A percentile compares a stretch with the other conserved stretches of the same genome.
Evolutionary conservation across 2,888 invertebrate genomes (phyloP).

Genomic region (Amphimallon solstitiale): DNA sequence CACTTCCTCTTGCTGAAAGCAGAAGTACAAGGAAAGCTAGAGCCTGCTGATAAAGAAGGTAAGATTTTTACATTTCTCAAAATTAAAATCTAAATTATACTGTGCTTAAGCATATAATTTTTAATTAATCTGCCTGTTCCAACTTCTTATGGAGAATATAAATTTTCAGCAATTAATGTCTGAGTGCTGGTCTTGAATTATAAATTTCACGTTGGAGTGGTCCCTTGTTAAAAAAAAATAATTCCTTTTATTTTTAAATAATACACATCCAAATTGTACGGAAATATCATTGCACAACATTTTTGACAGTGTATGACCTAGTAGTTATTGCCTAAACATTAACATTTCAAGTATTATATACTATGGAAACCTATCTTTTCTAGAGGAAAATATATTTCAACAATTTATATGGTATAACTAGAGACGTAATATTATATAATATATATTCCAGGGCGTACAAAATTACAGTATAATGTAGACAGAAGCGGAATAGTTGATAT

Average conservation of each 20-base stretch:
- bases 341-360: no score
- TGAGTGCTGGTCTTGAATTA: conserved; percentile 30
- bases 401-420: no score
- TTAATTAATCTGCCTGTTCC: conserved; percentile 46
- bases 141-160: conserved; percentile 43
- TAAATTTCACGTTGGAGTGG: conserved; percentile 13
- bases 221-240: conserved; percentile 20
- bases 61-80: conserved; percentile 41
- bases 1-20: conserved; percentile 13
- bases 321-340: no score
- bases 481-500: no score
- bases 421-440: no score
- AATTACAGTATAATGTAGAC: no score
- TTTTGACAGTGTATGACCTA: no score
- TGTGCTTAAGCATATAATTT: conserved; percentile 44
- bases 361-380: no score
- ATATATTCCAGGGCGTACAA: no score
- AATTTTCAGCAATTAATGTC: conserved; percentile 44
- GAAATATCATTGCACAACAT: no score
- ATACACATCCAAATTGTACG: no score
- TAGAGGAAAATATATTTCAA: no score
- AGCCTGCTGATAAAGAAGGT: conserved; percentile 46
- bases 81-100: conserved; percentile 45
- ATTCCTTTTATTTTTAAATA: conserved; percentile 33
- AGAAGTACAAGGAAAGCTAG: conserved; percentile 14